A percentile compares a stretch with the other conserved stretches of the same genome.
phyloP scores from a whole-genome alignment of 2,888 invertebrate genomes.

The Pandemis corylana region DNA sequence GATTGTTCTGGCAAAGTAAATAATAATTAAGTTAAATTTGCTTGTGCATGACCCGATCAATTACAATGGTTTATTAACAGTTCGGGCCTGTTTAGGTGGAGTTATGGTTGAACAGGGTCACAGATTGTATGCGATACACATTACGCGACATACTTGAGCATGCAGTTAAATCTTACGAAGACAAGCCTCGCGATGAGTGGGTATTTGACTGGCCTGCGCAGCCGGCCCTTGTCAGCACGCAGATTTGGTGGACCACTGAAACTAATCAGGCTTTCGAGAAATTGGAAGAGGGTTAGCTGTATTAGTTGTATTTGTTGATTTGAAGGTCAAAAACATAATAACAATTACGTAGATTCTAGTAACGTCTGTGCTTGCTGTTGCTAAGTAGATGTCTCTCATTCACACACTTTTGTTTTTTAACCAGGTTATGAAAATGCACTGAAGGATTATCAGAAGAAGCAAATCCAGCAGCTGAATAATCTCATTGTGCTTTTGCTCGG shows the following conservation, averaged over 20 bases:
- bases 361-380: neutral
- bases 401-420: neutral
- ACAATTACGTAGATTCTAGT: neutral
- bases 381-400: neutral
- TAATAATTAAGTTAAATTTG: neutral
- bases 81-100: conserved; percentile 87
- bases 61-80: neutral
- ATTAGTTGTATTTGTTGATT: neutral
- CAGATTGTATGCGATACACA: conserved; percentile 93
- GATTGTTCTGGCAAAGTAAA: conserved; percentile 94
- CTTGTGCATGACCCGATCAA: too few species aligned
- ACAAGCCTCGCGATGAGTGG: conserved; percentile 96
- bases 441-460: conserved; percentile 96
- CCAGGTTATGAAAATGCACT: conserved; percentile 94
- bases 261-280: conserved; percentile 95
- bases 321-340: neutral
- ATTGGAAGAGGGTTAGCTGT: conserved; percentile 91
- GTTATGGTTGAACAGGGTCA: conserved; percentile 94
- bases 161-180: conserved; percentile 93
- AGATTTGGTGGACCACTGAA: conserved; percentile 98
- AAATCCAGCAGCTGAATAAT: conserved; percentile 92
- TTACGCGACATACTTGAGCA: conserved; percentile 91
- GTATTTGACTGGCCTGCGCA: conserved; percentile 97
- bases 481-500: conserved; percentile 93
- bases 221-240: conserved; percentile 94